phyloP scores from a whole-genome alignment of 2,888 invertebrate species.

The Lepas anatifera region DNA sequence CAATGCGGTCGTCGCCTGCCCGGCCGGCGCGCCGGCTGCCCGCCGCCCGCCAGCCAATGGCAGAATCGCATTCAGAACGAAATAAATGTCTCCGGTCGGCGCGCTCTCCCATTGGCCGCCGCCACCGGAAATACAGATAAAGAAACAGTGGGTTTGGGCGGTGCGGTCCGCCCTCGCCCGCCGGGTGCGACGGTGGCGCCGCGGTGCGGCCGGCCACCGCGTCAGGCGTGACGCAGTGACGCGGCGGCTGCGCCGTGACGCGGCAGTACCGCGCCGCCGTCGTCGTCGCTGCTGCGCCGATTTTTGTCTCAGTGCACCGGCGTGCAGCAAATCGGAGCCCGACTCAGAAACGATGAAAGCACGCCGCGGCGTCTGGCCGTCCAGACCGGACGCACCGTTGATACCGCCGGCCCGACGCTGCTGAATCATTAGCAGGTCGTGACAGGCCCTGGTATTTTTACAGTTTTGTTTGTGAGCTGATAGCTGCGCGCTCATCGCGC shows the following conservation, averaged over 20 bases:
- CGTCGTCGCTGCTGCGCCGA: background rate
- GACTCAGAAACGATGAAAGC: constrained; percentile 1
- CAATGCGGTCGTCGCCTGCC: background rate
- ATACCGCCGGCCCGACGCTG: background rate
- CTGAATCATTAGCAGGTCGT: constrained; percentile 4
- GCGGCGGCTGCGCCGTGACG: background rate
- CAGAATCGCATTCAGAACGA: constrained; percentile 8
- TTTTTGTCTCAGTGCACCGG: constrained; percentile 1
- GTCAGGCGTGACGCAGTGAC: background rate
- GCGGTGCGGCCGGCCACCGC: background rate
- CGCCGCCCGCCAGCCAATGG: constrained; percentile 8
- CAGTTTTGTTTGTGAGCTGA: constrained; percentile 5
- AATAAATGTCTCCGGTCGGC: constrained; percentile 3
- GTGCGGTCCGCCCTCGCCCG: background rate
- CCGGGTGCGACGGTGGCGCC: background rate
- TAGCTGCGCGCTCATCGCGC: background rate
- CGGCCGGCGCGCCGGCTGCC: background rate
- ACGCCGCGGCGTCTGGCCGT: background rate
- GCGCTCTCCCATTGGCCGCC: background rate
- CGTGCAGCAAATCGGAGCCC: background rate
- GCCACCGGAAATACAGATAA: constrained; percentile 1
- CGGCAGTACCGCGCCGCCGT: background rate
- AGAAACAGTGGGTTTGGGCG: constrained; percentile 2
- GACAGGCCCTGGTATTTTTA: background rate
- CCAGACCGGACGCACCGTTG: background rate